Percentiles rank a stretch among this genome's conserved stretches.
These are phyloP conservation scores for Mus minutoides DNA, from an alignment of 2,797 vertebrate species.

Conservation along the genomic window DNA sequence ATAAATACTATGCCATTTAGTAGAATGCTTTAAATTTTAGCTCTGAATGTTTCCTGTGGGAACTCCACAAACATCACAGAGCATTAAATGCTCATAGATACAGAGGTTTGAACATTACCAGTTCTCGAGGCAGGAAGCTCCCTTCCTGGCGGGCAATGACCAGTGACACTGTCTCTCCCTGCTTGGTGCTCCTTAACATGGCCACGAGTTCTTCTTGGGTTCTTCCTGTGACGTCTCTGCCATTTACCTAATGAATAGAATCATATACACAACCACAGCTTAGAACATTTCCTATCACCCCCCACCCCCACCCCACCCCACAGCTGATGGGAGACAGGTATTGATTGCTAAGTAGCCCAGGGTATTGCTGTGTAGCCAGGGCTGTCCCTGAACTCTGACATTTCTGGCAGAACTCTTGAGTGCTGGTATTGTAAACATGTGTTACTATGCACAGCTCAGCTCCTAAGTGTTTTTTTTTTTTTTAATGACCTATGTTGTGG, in stretches of 20 bases:
- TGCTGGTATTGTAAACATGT: not conserved
- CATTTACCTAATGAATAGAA: slow-evolving; percentile 91
- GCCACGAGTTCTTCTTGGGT: slow-evolving; percentile 97
- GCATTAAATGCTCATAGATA: not conserved
- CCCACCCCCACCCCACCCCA: not conserved
- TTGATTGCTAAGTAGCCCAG: not conserved
- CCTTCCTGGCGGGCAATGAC: slow-evolving; percentile 95
- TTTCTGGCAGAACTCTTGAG: not conserved
- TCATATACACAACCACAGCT: not conserved
- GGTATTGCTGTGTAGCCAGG: not conserved
- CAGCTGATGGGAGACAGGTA: not conserved
- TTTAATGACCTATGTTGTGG: not conserved
- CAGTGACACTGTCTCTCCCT: slow-evolving; percentile 94
- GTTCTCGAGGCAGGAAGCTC: slow-evolving; percentile 94
- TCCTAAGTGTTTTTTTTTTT: not conserved
- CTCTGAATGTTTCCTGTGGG: not conserved
- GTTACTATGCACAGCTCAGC: not conserved
- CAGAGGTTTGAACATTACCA: slow-evolving; percentile 90
- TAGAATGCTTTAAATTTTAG: no score
- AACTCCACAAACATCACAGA: not conserved
- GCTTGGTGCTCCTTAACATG: slow-evolving; percentile 96
- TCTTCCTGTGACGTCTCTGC: slow-evolving; percentile 92
- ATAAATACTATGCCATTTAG: not conserved
- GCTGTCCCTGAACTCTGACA: not conserved
- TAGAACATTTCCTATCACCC: not conserved